Base-by-base conservation (phyloP, 2,888 invertebrate genomes). In the Leptarthrus brevirostris region DNA sequence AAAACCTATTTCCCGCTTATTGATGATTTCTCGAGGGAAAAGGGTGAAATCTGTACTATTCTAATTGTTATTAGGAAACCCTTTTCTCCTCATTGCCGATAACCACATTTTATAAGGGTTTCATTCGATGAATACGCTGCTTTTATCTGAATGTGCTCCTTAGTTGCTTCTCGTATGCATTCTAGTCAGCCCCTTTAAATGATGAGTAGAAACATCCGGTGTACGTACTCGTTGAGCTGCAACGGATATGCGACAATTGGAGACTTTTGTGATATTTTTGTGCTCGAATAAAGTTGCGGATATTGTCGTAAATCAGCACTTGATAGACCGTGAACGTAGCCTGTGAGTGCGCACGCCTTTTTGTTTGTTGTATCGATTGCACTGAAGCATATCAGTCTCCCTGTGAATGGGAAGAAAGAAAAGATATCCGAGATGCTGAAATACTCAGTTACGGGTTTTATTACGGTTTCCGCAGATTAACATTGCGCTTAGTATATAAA, bases 171-270 rank as follows among this genome's bases (percentile, higher is more conserved):
- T 40, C 12, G 40, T 40, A 8, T 1, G 3, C 10, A 40, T 0
- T 40, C n/a, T 40, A 12, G 40, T 8, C 30, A 30, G 30, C 30
- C 30, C 30, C 30, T 30, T 30, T 40, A n/a, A 1, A n/a, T 12
- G 58, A 58, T 20, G 58, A 58, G 58, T 34, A 18, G 58, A n/a
- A 58, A 58, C 36, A 58, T 58, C 58, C 58, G 58, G 58, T 36
- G 56, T 8, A n/a, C 8, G 8, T 30, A 40, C n/a, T 1, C 58
- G 36, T 58, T 34, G 36, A 58, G n/a, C 16, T 2, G 36, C 49
- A 58, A 20, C 58, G 58, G 58, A 58, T 58, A 58, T 58, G 58
- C 58, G 36, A 34, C 36, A 58, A 58, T 58, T 58, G 58, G 36
- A 20, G 58, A 20, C 20, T 58, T 40, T 36, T 36, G 58, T 58